Conservation (phyloP, 2,113 vertebrate species). For the Corythaeola cristata region DNA sequence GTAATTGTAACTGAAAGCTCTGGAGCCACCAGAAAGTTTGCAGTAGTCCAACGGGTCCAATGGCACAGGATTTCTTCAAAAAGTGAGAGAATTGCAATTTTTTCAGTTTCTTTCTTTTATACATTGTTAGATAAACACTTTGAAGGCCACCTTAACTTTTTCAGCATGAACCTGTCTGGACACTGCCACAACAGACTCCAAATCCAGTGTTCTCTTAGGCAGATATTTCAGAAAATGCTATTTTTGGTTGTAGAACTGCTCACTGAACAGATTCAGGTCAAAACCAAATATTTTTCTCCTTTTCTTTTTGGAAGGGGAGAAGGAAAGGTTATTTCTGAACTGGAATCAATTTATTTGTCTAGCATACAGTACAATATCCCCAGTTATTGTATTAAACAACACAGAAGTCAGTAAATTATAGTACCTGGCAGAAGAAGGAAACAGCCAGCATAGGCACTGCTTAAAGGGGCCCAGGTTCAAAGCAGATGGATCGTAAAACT, state of each 20-base stretch:
- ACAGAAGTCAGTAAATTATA: background rate
- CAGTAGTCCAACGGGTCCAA: background rate
- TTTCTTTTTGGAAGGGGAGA: background rate
- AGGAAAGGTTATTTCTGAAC: background rate
- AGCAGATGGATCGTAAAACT: fast-evolving
- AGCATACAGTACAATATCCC: background rate
- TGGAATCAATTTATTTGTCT: background rate
- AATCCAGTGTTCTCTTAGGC: background rate
- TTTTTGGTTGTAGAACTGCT: background rate
- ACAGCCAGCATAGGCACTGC: background rate
- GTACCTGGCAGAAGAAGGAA: background rate
- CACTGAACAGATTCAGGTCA: background rate
- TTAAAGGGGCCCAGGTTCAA: background rate
- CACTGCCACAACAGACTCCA: background rate
- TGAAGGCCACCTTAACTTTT: background rate
- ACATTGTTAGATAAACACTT: background rate
- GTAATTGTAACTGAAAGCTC: background rate
- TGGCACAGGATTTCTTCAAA: background rate
- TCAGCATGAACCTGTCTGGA: fast-evolving
- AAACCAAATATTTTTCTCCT: background rate
- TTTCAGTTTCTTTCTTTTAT: background rate
- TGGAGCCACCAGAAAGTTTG: background rate
- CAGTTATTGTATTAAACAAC: background rate
- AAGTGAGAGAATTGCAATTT: background rate
- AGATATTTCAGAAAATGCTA: background rate